phyloP scores from a whole-genome alignment of 1,140 invertebrate genomes.

The Alviniconcha marisindica region DNA sequence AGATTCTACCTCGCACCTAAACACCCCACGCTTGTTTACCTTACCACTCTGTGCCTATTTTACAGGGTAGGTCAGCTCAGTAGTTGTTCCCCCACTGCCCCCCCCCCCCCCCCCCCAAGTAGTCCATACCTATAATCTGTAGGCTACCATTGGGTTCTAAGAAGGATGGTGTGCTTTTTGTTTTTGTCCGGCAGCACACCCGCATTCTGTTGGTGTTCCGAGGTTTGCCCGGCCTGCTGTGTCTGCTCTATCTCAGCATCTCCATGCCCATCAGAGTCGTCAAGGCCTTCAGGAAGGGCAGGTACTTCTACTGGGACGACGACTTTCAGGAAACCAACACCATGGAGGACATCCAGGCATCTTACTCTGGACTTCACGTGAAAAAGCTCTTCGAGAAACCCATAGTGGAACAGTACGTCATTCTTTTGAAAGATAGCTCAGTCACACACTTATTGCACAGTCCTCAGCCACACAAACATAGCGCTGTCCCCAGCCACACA shows the following conservation, averaged over 20 bases:
- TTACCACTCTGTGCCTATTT: too few relatives aligned
- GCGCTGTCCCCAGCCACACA: too few relatives aligned
- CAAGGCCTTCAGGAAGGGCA: slow-evolving; percentile 17
- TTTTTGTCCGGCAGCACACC: slow-evolving; percentile 27
- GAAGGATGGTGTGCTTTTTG: too few relatives aligned
- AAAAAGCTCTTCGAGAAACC: slow-evolving; percentile 45
- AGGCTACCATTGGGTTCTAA: too few relatives aligned
- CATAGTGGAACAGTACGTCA: slow-evolving; percentile 33
- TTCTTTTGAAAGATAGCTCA: too few relatives aligned
- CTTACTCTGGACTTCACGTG: slow-evolving; percentile 51
- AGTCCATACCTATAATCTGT: too few relatives aligned
- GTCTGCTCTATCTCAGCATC: slow-evolving; percentile 55
- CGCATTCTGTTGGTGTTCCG: slow-evolving; percentile 35
- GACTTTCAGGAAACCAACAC: slow-evolving; percentile 35
- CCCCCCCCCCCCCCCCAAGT: slow-evolving; percentile 45
- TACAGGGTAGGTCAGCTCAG: not conserved
- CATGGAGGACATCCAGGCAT: slow-evolving; percentile 45
- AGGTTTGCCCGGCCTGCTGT: slow-evolving; percentile 49
- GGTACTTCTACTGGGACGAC: slow-evolving; percentile 28
- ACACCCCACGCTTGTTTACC: not conserved
- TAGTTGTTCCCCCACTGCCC: not conserved
- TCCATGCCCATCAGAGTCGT: slow-evolving; percentile 48
- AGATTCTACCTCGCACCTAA: not conserved
- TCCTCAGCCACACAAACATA: too few relatives aligned
- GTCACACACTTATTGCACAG: too few relatives aligned